These are phyloP conservation scores for Tapirus terrestris DNA, from an alignment of 2,113 vertebrate genomes.

Conservation along the genomic window DNA sequence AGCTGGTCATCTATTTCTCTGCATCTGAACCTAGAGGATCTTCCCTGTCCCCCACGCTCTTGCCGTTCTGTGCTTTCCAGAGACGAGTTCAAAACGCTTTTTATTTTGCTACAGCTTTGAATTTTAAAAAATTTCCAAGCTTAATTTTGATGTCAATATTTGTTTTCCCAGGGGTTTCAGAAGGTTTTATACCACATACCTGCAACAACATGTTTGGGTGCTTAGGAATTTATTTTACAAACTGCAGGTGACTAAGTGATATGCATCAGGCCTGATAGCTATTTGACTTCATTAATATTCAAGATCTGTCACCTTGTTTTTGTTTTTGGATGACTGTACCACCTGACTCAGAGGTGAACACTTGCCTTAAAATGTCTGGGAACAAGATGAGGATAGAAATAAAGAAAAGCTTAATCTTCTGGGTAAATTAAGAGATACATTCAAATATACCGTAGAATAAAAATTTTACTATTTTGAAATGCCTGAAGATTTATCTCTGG, in stretches of 20 bases:
- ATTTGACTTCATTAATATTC: neutral
- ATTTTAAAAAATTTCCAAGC: neutral
- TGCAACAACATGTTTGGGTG: neutral
- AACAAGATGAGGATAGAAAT: neutral
- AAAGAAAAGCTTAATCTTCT: neutral
- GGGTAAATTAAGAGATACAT: neutral
- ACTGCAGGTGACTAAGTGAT: neutral
- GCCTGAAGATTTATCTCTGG: neutral
- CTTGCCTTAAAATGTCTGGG: neutral
- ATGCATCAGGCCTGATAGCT: neutral
- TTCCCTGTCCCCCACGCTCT: neutral
- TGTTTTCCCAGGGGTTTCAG: neutral
- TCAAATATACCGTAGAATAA: neutral
- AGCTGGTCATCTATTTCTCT: neutral
- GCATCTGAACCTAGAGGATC: neutral
- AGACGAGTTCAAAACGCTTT: neutral
- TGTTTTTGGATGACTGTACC: neutral
- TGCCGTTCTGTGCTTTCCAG: neutral
- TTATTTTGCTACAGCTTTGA: neutral
- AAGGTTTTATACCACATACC: neutral
- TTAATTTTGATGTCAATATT: neutral
- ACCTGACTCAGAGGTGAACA: conserved; percentile 44
- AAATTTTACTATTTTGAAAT: neutral
- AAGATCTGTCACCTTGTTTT: neutral
- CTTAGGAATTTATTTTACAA: conserved; percentile 27